These are phyloP conservation scores for Cyprinella venusta DNA, from an alignment of 2,797 vertebrate species.

Conservation along the genomic window DNA sequence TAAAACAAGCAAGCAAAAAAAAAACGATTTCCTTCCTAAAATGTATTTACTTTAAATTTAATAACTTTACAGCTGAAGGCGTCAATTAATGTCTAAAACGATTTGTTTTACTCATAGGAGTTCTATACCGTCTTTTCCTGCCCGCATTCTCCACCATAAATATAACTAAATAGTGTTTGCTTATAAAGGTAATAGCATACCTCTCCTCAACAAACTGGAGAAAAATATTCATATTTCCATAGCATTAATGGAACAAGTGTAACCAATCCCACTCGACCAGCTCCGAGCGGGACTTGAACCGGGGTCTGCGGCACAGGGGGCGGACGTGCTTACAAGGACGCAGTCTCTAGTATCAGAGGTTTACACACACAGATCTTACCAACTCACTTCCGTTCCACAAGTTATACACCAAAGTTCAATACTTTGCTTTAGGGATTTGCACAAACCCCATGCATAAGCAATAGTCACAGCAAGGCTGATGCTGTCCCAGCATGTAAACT, in stretches of 20 bases:
- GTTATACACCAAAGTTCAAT: not conserved
- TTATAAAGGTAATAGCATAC: not conserved
- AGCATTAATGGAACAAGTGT: not conserved
- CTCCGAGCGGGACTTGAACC: not conserved
- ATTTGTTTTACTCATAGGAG: too few species aligned
- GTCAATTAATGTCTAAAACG: too few species aligned
- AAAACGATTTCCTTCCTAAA: too few species aligned
- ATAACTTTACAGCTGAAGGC: too few species aligned
- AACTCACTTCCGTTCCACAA: not conserved
- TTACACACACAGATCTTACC: not conserved
- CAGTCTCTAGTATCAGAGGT: not conserved
- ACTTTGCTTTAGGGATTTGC: not conserved
- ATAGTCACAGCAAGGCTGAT: constrained; percentile 1
- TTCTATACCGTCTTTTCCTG: too few species aligned
- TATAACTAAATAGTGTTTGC: not conserved
- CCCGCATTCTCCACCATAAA: not conserved
- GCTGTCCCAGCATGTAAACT: constrained; percentile 31
- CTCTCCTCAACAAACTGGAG: not conserved
- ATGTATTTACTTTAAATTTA: too few species aligned
- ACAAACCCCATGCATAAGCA: not conserved
- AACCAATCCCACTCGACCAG: not conserved
- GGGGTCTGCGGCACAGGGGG: not conserved
- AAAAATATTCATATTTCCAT: not conserved
- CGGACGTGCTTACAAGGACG: not conserved
- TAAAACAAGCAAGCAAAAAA: too few species aligned